Evolutionary conservation across 1,140 invertebrate species (phyloP), one percentile per base, ranked within the genome.

Genomic region (Ostrea edulis): DNA sequence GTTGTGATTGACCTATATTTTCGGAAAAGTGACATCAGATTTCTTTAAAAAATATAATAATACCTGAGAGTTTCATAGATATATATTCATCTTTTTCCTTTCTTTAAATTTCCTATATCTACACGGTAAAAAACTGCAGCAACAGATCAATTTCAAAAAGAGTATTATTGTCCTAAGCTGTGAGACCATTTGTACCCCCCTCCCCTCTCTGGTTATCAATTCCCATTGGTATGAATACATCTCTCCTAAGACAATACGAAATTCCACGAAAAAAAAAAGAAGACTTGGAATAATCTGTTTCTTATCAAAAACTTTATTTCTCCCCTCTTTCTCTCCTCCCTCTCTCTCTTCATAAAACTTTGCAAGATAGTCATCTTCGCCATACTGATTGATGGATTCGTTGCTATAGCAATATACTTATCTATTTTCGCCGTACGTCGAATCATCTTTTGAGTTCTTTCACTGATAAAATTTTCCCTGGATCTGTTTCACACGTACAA

Each of bases 391-490:
- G 54, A 65, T 77, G 29, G 51, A 51, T 82, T 82, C 29, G 84
- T 87, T 90, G 54, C 89, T 62, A 89, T 89, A 62, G 84, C 17
- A 87, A 89, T 86, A 62, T 62, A 88, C 89, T 89, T 89, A 89
- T 89, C 89, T 89, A 86, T 87, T 86, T 89, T 87, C 85, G 81
- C 86, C 77, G 52, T 44, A 53, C 83, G 68, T 84, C 54, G 84
- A 85, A 81, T 87, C 89, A 87, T 89, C 84, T 84, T 82, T 82
- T 86, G 83, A 65, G 54, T 87, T 87, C 68, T 85, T 87, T 89
- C 86, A 86, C 83, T 87, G 84, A 82, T 85, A 84, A 82, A 83
- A 52, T 87, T 85, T 88, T 86, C 84, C 82, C 29, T 65, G 25
- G 52, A 68, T 22, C 86, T 87, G 84, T 25, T 71, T 87, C 90